These are phyloP conservation scores for Antheraea assamensis DNA, from an alignment of 2,888 invertebrate genomes.

Conservation along the genomic window DNA sequence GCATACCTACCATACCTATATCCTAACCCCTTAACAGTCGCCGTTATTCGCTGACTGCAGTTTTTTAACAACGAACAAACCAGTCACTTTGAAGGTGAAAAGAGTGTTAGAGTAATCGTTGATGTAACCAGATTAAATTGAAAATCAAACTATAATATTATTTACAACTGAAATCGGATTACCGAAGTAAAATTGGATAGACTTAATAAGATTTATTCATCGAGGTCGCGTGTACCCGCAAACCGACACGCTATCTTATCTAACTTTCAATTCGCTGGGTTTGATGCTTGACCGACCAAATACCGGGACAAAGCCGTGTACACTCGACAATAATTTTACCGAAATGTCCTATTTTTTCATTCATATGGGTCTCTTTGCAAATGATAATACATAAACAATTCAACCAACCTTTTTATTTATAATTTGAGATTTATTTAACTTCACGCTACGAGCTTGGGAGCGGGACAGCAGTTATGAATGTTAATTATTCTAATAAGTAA, in stretches of 20 bases:
- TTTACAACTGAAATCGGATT: not conserved
- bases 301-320: not conserved
- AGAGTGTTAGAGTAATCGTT: not conserved
- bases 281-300: constrained; percentile 3
- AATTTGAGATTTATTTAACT: no score
- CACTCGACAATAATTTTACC: not conserved
- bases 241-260: constrained; percentile 11
- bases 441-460: no score
- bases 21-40: no score
- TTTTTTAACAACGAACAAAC: no score
- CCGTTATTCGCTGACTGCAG: no score
- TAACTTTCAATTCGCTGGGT: not conserved
- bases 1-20: no score
- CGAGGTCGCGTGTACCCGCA: not conserved
- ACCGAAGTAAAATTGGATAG: not conserved
- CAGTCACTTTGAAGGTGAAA: no score
- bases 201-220: not conserved
- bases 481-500: no score
- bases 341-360: not conserved
- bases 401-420: not conserved
- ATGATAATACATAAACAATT: not conserved
- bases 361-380: not conserved
- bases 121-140: not conserved
- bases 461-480: no score
- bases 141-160: not conserved